phyloP scores from a whole-genome alignment of 2,888 invertebrate species.

The Eilema sororculum region DNA sequence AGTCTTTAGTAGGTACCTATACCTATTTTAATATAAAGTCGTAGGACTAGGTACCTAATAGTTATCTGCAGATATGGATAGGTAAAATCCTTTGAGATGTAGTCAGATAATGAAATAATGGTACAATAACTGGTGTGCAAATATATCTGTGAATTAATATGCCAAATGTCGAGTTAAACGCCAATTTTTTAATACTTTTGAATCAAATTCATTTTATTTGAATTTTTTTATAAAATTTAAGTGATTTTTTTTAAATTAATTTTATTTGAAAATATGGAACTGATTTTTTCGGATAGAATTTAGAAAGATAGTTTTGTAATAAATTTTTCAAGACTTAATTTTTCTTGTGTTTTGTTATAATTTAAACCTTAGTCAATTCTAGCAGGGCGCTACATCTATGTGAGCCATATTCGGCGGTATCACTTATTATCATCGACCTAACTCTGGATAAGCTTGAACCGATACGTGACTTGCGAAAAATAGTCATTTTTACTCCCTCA shows the following conservation, averaged over 20 bases:
- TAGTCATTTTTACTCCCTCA: slow-evolving; percentile 69
- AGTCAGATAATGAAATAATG: too few relatives aligned
- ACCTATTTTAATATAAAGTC: background rate
- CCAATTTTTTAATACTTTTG: too few relatives aligned
- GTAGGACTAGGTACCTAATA: background rate
- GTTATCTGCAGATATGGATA: background rate
- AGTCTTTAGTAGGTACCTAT: background rate
- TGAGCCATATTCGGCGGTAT: slow-evolving; percentile 74
- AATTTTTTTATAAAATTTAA: too few relatives aligned
- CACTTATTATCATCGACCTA: slow-evolving; percentile 85
- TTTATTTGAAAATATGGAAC: too few relatives aligned
- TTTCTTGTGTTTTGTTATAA: background rate
- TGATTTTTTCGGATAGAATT: too few relatives aligned
- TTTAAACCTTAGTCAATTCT: slow-evolving; percentile 44
- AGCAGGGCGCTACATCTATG: slow-evolving; percentile 52
- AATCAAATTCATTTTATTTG: too few relatives aligned
- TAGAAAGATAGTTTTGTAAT: too few relatives aligned
- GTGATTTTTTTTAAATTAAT: too few relatives aligned
- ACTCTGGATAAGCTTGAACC: slow-evolving; percentile 80
- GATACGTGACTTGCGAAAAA: slow-evolving; percentile 85
- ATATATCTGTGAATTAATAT: background rate
- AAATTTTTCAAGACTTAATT: background rate
- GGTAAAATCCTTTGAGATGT: too few relatives aligned
- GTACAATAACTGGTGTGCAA: too few relatives aligned
- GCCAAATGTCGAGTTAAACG: too few relatives aligned